phyloP scores from a whole-genome alignment of 2,888 invertebrate genomes.

The Lasius fuliginosus region DNA sequence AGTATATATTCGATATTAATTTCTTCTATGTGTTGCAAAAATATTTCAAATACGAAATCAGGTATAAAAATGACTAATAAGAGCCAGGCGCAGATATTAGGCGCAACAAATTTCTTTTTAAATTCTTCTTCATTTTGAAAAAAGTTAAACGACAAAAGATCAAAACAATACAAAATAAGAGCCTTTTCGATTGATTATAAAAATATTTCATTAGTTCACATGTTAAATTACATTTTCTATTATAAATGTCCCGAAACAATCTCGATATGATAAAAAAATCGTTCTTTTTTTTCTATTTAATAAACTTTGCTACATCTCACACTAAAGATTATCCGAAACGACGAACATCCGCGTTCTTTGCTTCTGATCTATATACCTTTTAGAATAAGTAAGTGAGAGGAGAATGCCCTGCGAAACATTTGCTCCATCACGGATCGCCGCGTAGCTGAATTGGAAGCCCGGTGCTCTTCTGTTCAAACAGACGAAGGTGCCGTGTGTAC shows the following conservation, averaged over 20 bases:
- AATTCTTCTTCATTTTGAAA: no score
- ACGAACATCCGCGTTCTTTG: background rate
- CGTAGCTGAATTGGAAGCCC: slow-evolving; percentile 74
- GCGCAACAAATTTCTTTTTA: no score
- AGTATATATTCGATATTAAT: background rate
- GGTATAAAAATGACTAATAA: no score
- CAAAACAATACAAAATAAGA: no score
- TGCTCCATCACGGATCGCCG: slow-evolving; percentile 72
- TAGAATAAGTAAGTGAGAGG: slow-evolving; percentile 17
- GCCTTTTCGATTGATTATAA: no score
- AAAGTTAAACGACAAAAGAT: no score
- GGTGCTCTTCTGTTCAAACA: slow-evolving; percentile 80
- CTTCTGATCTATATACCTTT: background rate
- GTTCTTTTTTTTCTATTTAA: background rate
- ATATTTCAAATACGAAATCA: background rate
- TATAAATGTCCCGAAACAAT: background rate
- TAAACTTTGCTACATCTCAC: background rate
- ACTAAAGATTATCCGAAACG: background rate
- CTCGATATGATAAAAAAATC: background rate
- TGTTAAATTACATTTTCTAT: background rate
- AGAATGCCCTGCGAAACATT: slow-evolving; percentile 60
- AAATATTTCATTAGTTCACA: no score
- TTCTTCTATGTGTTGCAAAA: background rate
- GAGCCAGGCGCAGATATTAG: no score
- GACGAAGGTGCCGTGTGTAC: slow-evolving; percentile 80